Evolutionary conservation across 2,888 invertebrate genomes (phyloP).

Genomic region (Pinctada fucata): DNA sequence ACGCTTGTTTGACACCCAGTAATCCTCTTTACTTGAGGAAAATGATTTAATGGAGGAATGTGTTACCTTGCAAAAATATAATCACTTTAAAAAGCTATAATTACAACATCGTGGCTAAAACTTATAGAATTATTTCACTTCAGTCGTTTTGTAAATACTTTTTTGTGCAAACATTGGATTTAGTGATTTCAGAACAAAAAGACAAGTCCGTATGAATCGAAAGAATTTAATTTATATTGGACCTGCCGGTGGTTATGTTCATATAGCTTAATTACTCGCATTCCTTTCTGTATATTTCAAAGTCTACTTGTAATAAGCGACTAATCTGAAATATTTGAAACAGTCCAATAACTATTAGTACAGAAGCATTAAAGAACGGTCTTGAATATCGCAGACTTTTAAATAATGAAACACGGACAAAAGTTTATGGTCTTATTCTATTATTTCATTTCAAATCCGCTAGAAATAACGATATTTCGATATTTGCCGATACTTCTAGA

Average conservation of each 20-base stretch:
- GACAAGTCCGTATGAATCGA: background rate
- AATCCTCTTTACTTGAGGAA: background rate
- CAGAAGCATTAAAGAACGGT: too few relatives aligned
- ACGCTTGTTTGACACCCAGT: background rate
- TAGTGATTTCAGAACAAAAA: background rate
- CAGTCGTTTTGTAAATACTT: conserved; percentile 1
- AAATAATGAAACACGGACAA: too few relatives aligned
- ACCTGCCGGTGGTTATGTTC: background rate
- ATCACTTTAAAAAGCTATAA: conserved; percentile 2
- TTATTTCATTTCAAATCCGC: too few relatives aligned
- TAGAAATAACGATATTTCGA: too few relatives aligned
- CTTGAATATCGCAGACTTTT: too few relatives aligned
- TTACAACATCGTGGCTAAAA: background rate
- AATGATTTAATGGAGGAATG: background rate
- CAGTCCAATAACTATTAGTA: too few relatives aligned
- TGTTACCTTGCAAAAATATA: background rate
- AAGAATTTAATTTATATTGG: background rate
- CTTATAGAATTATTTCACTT: background rate
- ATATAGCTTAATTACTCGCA: too few relatives aligned
- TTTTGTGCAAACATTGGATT: background rate
- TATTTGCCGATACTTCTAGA: too few relatives aligned
- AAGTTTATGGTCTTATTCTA: too few relatives aligned
- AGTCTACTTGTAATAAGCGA: too few relatives aligned
- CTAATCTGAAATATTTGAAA: too few relatives aligned
- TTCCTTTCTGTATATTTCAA: too few relatives aligned